Conservation (phyloP, 30 jellyfish, hydroid and myxozoan species). For the Catostylus mosaicus region DNA sequence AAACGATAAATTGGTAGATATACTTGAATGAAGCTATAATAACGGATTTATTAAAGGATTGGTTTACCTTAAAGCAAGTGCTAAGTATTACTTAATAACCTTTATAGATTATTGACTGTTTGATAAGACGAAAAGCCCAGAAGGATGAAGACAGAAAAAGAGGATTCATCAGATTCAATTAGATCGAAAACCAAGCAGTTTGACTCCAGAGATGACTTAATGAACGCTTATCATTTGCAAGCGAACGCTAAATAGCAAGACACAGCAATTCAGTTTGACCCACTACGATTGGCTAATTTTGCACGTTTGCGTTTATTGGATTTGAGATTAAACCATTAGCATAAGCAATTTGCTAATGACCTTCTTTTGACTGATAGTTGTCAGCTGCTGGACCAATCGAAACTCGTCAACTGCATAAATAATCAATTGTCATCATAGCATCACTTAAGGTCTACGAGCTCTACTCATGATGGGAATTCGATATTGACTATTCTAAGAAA, state of each 20-base stretch:
- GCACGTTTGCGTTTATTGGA: slow-evolving; percentile 61
- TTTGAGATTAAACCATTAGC: slow-evolving; percentile 64
- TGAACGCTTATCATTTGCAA: slow-evolving; percentile 31
- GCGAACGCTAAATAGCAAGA: slow-evolving; percentile 28
- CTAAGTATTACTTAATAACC: not conserved
- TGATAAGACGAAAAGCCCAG: slow-evolving; percentile 39
- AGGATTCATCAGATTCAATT: slow-evolving; percentile 59
- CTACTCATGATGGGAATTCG: slow-evolving; percentile 17
- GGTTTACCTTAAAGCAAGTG: not conserved
- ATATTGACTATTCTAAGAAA: slow-evolving; percentile 6
- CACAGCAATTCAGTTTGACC: slow-evolving; percentile 45
- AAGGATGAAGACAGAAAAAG: slow-evolving; percentile 23
- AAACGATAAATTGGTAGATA: not conserved
- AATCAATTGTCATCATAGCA: slow-evolving; percentile 27
- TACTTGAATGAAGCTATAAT: not conserved
- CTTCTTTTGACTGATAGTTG: slow-evolving; percentile 59
- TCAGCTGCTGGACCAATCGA: slow-evolving; percentile 59
- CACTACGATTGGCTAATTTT: slow-evolving; percentile 16
- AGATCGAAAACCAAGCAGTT: slow-evolving; percentile 34
- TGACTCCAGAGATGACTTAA: slow-evolving; percentile 55
- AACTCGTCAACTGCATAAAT: slow-evolving; percentile 5
- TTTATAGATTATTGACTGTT: slow-evolving; percentile 7
- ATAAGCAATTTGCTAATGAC: slow-evolving; percentile 42
- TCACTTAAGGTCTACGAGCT: slow-evolving; percentile 6
- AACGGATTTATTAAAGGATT: not conserved